A percentile compares a stretch with the other conserved stretches of the same genome.
Conservation (phyloP, 2,113 vertebrate species). For the Macheiramphus alcinus region DNA sequence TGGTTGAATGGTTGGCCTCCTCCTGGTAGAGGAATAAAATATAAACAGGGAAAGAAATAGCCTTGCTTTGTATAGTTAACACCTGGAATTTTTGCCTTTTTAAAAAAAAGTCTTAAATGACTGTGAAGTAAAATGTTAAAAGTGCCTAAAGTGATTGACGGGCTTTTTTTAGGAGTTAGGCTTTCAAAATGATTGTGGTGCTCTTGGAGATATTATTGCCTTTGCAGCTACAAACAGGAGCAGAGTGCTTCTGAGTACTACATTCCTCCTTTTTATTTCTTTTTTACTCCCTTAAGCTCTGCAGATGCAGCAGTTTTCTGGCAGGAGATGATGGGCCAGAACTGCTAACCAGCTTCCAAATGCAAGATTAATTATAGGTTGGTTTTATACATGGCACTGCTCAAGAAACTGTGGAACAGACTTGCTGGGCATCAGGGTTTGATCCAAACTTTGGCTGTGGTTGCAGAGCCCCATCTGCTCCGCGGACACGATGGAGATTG, state of each 20-base stretch:
- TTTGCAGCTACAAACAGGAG: not conserved
- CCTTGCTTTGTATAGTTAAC: not conserved
- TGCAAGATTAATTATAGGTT: not conserved
- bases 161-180: not conserved
- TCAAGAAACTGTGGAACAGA: not conserved
- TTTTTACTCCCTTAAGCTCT: slow-evolving; percentile 6
- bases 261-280: not conserved
- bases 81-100: not conserved
- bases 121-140: not conserved
- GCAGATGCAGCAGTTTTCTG: slow-evolving; percentile 45
- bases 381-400: not conserved
- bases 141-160: not conserved
- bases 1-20: not conserved
- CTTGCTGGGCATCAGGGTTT: not conserved
- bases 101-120: not conserved
- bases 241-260: not conserved
- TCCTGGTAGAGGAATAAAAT: not conserved
- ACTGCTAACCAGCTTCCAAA: not conserved
- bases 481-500: rapidly evolving
- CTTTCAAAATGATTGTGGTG: not conserved
- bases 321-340: slow-evolving; percentile 19
- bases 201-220: not conserved
- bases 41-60: not conserved
- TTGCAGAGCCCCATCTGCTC: not conserved
- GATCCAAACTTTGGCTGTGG: not conserved